Conservation (phyloP, 2,888 invertebrate species). For the Pyralis farinalis region DNA sequence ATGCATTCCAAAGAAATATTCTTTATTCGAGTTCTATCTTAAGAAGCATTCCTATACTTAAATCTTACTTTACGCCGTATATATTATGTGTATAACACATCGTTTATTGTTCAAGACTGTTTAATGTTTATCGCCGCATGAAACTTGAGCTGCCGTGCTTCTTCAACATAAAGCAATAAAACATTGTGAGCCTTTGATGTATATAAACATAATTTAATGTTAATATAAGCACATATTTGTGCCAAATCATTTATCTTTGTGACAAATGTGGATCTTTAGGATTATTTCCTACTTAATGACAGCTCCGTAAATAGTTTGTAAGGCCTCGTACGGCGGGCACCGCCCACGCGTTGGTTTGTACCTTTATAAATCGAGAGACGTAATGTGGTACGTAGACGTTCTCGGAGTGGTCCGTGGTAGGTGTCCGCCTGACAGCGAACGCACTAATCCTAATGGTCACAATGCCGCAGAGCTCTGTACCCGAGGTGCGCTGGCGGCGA, state of each 20-base stretch:
- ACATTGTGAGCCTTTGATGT: constrained; percentile 58
- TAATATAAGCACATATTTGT: constrained; percentile 59
- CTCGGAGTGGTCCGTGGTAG: too few relatives aligned
- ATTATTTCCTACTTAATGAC: constrained; percentile 15
- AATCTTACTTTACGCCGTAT: constrained; percentile 32
- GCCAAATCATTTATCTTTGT: constrained; percentile 51
- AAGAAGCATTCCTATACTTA: constrained; percentile 61
- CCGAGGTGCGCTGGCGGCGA: constrained; percentile 5
- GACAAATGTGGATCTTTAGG: constrained; percentile 24
- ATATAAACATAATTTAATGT: constrained; percentile 46
- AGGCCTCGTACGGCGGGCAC: too few relatives aligned
- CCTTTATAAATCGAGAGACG: too few relatives aligned
- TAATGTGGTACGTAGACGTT: too few relatives aligned
- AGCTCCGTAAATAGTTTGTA: too few relatives aligned
- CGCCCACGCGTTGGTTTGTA: too few relatives aligned
- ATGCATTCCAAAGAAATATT: constrained; percentile 75
- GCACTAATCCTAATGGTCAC: constrained; percentile 22
- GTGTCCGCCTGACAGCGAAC: neutral
- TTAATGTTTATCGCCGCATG: constrained; percentile 6
- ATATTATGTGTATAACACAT: constrained; percentile 56
- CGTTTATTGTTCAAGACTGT: constrained; percentile 20
- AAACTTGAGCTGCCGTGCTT: neutral
- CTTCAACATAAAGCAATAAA: constrained; percentile 60
- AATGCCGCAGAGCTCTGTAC: constrained; percentile 13
- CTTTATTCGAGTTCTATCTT: constrained; percentile 52